Conservation (phyloP, 2,797 vertebrate genomes). For the Gorsachius magnificus region DNA sequence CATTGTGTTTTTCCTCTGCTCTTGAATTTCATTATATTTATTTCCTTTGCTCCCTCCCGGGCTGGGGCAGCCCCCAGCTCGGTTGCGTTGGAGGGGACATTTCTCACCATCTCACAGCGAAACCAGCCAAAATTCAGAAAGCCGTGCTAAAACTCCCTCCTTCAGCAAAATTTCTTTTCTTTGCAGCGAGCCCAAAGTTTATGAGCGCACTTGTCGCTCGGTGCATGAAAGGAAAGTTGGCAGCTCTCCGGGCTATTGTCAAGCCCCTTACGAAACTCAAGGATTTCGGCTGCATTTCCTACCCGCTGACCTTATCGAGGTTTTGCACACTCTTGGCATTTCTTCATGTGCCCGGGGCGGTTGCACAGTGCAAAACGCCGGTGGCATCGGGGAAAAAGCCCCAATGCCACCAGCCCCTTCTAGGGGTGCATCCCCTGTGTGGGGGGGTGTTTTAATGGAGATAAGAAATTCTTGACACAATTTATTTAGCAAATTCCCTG, state of each 20-base stretch:
- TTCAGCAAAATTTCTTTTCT: background rate
- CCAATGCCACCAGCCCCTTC: background rate
- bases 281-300: conserved; percentile 42
- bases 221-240: conserved; percentile 52
- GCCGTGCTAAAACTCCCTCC: background rate
- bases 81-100: rapidly evolving
- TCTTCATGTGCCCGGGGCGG: background rate
- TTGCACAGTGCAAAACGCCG: rapidly evolving
- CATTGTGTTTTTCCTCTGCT: background rate
- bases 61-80: background rate
- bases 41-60: background rate
- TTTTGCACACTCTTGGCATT: conserved; percentile 23
- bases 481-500: background rate
- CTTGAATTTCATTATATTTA: background rate
- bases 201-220: background rate
- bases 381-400: rapidly evolving
- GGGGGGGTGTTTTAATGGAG: background rate
- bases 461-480: background rate
- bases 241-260: conserved; percentile 59
- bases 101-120: background rate
- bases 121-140: background rate
- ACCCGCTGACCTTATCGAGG: conserved; percentile 36
- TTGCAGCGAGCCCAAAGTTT: background rate
- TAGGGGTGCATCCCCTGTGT: rapidly evolving
- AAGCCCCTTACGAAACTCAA: background rate